Percentiles rank a stretch among this genome's conserved stretches.
Conservation (phyloP, 2,888 invertebrate genomes). For the Stenodera caucasica region DNA sequence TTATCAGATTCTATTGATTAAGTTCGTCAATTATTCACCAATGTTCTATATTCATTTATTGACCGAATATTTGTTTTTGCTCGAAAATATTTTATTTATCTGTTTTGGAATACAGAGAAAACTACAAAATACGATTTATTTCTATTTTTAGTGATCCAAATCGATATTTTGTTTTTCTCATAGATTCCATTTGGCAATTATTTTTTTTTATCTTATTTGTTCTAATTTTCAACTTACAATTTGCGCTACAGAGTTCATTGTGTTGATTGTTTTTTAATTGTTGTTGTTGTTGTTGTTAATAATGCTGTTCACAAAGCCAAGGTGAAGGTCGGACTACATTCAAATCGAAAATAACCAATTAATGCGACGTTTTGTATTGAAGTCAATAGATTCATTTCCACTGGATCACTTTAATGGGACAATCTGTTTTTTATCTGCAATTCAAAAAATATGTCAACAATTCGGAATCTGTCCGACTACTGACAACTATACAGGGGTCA, state of each 20-base stretch:
- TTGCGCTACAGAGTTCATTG: not conserved
- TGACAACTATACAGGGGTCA: not conserved
- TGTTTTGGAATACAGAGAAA: too few species aligned
- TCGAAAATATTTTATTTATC: too few species aligned
- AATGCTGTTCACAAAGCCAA: conserved; percentile 10
- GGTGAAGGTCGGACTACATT: conserved; percentile 14
- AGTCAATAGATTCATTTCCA: conserved; percentile 14
- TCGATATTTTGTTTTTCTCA: not conserved
- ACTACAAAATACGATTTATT: too few species aligned
- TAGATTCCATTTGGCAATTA: not conserved
- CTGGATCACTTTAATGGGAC: conserved; percentile 1
- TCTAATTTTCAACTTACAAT: not conserved
- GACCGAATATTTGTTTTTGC: too few species aligned
- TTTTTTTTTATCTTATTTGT: too few species aligned
- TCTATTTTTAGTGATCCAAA: not conserved
- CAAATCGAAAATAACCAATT: conserved; percentile 15
- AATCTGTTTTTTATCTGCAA: not conserved
- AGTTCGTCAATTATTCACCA: too few species aligned
- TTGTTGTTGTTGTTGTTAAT: not conserved
- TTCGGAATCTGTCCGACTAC: too few species aligned
- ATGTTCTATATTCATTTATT: too few species aligned
- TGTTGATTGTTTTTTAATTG: not conserved
- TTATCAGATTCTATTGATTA: too few species aligned
- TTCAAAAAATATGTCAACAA: not conserved
- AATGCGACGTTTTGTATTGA: conserved; percentile 6